Evolutionary conservation across 2,888 invertebrate species (phyloP).

Genomic region (Scrobipalpa costella): DNA sequence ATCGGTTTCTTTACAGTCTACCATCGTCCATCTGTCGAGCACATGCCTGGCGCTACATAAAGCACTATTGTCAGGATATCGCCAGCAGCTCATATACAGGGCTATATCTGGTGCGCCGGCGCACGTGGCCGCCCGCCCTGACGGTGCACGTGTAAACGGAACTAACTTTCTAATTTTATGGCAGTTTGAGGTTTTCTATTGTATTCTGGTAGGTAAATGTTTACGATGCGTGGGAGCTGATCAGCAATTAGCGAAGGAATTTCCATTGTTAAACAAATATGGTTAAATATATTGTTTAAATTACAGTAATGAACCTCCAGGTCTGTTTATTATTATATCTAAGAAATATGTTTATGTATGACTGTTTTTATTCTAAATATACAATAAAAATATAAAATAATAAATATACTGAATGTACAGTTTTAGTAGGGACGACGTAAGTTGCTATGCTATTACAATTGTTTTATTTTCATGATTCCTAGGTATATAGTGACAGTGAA

Average conservation of each 20-base stretch:
- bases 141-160: conserved; percentile 6
- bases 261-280: not conserved
- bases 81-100: too few relatives aligned
- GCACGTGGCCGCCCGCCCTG: conserved; percentile 19
- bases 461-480: too few relatives aligned
- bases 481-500: too few relatives aligned
- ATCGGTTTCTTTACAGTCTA: not conserved
- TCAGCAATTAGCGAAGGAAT: not conserved
- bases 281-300: not conserved
- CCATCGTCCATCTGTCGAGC: not conserved
- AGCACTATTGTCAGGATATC: conserved; percentile 1
- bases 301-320: too few relatives aligned
- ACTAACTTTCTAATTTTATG: conserved; percentile 24
- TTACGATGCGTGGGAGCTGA: conserved; percentile 10
- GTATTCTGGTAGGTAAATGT: conserved; percentile 18
- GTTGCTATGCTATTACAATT: too few relatives aligned
- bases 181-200: conserved; percentile 17
- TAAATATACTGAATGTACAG: too few relatives aligned
- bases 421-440: too few relatives aligned
- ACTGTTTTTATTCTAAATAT: too few relatives aligned
- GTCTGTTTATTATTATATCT: not conserved
- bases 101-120: not conserved
- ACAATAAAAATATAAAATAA: too few relatives aligned
- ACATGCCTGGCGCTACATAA: not conserved
- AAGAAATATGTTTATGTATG: too few relatives aligned